phyloP scores from a whole-genome alignment of 2,113 vertebrate genomes.

The Micromys minutus region DNA sequence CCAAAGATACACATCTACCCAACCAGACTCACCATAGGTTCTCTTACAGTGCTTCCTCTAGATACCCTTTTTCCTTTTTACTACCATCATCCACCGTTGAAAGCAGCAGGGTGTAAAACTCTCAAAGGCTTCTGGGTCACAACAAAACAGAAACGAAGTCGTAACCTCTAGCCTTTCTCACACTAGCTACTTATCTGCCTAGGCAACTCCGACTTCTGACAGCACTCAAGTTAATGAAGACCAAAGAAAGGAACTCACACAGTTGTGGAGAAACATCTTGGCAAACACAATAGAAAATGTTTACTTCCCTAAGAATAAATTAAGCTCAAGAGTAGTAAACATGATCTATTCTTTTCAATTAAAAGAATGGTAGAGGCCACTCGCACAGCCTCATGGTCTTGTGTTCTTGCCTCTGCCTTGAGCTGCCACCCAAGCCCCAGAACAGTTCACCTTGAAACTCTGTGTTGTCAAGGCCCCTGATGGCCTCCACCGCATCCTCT shows the following conservation, averaged over 20 bases:
- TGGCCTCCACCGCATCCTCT: conserved; percentile 97
- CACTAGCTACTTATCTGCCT: not conserved
- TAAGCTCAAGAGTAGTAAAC: not conserved
- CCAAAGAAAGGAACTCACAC: not conserved
- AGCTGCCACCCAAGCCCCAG: conserved; percentile 60
- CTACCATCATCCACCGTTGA: not conserved
- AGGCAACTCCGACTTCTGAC: not conserved
- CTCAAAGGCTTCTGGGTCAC: not conserved
- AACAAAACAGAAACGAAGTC: not conserved
- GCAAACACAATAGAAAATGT: not conserved
- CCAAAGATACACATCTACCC: not conserved
- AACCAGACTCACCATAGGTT: not conserved
- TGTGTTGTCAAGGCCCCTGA: conserved; percentile 94
- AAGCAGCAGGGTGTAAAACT: not conserved
- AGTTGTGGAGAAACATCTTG: not conserved
- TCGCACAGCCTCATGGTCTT: not conserved
- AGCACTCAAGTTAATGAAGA: conserved; percentile 1
- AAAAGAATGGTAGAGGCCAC: not conserved
- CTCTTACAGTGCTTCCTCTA: not conserved
- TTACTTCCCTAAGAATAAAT: conserved; percentile 22
- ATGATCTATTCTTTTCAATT: not conserved
- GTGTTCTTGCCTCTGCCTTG: conserved; percentile 17
- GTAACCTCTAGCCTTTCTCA: not conserved
- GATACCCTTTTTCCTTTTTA: not conserved
- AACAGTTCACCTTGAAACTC: conserved; percentile 94